A percentile compares a stretch with the other conserved stretches of the same genome.
These are phyloP conservation scores for Apocheima hispidaria DNA, from an alignment of 2,888 invertebrate genomes.

Conservation along the genomic window DNA sequence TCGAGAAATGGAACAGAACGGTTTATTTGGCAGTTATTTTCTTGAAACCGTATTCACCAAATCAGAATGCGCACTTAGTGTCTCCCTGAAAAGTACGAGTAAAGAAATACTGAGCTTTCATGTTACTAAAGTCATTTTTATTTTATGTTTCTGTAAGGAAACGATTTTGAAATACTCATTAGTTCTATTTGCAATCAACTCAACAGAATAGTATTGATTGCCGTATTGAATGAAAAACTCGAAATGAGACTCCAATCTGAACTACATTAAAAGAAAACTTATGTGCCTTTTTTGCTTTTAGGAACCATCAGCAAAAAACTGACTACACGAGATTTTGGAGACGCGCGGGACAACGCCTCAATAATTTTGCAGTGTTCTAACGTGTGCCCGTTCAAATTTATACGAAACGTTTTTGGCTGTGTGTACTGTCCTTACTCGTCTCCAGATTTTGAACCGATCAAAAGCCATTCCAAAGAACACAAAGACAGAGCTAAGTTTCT, in stretches of 20 bases:
- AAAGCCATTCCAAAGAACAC: constrained; percentile 4
- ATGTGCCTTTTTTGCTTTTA: constrained; percentile 21
- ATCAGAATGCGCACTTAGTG: no score
- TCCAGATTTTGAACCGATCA: constrained; percentile 17
- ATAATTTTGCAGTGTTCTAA: constrained; percentile 21
- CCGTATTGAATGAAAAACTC: no score
- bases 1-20: no score
- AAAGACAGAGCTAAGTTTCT: background rate
- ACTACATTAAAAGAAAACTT: background rate
- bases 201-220: no score
- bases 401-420: background rate
- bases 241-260: background rate
- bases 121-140: background rate
- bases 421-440: constrained; percentile 53
- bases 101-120: constrained; percentile 7
- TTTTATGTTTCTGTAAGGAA: background rate
- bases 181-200: no score
- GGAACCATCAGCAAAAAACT: constrained; percentile 37
- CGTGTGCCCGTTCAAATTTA: constrained; percentile 22
- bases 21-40: no score
- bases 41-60: no score
- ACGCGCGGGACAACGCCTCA: constrained; percentile 13
- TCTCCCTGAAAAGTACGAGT: no score
- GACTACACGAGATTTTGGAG: constrained; percentile 52
- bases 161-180: background rate